phyloP scores from a whole-genome alignment of 1,140 invertebrate species.

The Augochlora pura region DNA sequence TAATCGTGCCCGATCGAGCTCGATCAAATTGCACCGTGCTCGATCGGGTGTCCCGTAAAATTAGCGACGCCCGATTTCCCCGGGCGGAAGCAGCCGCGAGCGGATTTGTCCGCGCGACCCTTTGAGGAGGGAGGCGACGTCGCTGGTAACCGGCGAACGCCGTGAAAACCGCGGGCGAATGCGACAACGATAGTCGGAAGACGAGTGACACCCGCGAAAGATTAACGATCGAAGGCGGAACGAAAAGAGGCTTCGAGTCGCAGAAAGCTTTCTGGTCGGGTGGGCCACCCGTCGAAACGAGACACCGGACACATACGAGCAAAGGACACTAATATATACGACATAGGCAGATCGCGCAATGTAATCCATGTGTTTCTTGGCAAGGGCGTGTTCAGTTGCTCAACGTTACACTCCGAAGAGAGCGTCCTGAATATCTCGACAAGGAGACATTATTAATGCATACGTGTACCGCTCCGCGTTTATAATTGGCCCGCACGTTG shows the following conservation, averaged over 20 bases:
- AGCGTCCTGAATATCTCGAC: slow-evolving; percentile 76
- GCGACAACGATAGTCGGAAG: not conserved
- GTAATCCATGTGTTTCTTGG: slow-evolving; percentile 66
- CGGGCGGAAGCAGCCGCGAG: no score
- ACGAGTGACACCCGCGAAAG: not conserved
- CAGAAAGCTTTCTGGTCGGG: no score
- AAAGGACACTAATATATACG: slow-evolving; percentile 25
- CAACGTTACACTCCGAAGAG: slow-evolving; percentile 63
- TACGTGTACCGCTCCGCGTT: slow-evolving; percentile 68
- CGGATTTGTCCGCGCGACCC: no score
- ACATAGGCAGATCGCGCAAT: slow-evolving; percentile 44
- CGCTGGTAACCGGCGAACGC: not conserved
- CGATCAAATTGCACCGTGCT: no score
- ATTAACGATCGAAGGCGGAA: no score
- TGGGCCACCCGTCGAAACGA: slow-evolving; percentile 21
- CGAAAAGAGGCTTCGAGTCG: slow-evolving; percentile 1
- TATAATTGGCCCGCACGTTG: slow-evolving; percentile 78
- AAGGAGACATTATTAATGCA: slow-evolving; percentile 76
- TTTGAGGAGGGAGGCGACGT: not conserved
- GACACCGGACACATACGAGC: slow-evolving; percentile 64
- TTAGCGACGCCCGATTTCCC: no score
- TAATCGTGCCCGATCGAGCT: no score
- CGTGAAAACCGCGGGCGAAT: not conserved
- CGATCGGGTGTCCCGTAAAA: no score
- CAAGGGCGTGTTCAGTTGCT: slow-evolving; percentile 67